Evolutionary conservation across 2,888 invertebrate genomes (phyloP), one percentile per base, ranked within the genome.

Genomic region (Pollenia angustigena): DNA sequence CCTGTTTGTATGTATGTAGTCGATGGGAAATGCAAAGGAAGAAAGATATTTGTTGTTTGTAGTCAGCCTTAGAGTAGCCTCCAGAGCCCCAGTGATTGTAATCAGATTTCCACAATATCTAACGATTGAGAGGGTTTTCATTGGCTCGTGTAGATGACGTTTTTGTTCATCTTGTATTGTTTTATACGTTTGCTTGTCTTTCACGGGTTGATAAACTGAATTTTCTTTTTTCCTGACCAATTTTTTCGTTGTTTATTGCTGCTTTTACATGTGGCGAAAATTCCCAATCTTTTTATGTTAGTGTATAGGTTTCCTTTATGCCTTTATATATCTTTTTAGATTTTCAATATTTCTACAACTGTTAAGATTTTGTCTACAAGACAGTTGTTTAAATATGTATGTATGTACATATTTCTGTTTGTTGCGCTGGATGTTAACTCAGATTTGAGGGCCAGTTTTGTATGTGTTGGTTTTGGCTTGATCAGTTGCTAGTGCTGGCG

Each of bases 151-250:
- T 50, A 48, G n/a, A 18, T 54, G 7, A n/a, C 42, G 52, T 40
- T 69, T 18, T 64, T 32, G 14, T 12, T 48, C 52, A 32, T 44
- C 40, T 62, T 50, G 4, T 74, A 50, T 48, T 62, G 62, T 75
- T 44, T 42, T 48, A 62, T 76, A n/a, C 52, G 42, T 74, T 71
- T 80, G 75, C 80, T 86, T 76, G 46, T 62, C 18, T 80, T 66
- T 76, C 50, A 72, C 72, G 84, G 83, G 87, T 84, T 87, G 62
- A 81, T 84, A 76, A 87, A 87, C 87, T 81, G 60, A 78, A 76
- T 66, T 87, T 48, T 71, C 12, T 71, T 75, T 68, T 66, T 56
- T 44, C 42, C 46, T 42, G 48, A 60, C 66, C 32, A 56, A 60
- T 60, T 72, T 52, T 23, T 58, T 18, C 4, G 12, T 68, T 7